These are phyloP conservation scores for Pelagia noctiluca DNA, from an alignment of 30 jellyfish, hydroid and myxozoan genomes.

Conservation along the genomic window DNA sequence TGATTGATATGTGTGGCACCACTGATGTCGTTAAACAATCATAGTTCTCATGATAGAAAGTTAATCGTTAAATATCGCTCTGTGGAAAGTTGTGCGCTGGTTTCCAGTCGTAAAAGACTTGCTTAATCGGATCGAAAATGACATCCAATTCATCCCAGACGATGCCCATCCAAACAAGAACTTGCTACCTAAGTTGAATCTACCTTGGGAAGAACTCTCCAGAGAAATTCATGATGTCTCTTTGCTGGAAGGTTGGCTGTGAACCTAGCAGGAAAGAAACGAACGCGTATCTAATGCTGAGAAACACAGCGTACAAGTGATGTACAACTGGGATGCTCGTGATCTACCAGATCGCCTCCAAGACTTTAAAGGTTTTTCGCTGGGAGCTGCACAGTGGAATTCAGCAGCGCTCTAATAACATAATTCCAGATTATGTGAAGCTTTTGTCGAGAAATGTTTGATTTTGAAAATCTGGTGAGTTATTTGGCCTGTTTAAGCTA, in stretches of 20 bases:
- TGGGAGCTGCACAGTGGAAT: background rate
- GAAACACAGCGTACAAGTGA: background rate
- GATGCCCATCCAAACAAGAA: background rate
- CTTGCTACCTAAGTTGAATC: background rate
- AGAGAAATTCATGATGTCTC: background rate
- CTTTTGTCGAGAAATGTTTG: background rate
- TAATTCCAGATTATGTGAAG: slow-evolving; percentile 3
- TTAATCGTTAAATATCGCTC: slow-evolving; percentile 10
- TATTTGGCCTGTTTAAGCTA: background rate
- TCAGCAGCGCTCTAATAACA: no score
- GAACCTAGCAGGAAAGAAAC: background rate
- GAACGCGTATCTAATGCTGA: background rate
- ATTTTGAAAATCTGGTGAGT: background rate
- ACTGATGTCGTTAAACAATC: background rate
- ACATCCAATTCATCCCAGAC: background rate
- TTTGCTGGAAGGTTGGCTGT: background rate
- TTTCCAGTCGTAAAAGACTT: background rate
- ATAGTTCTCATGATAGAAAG: background rate
- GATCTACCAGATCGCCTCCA: background rate
- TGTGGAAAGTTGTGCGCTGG: slow-evolving; percentile 36
- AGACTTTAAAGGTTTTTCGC: background rate
- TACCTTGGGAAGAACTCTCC: background rate
- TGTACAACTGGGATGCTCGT: background rate
- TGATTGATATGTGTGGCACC: slow-evolving; percentile 28
- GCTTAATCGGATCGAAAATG: background rate